Base-by-base conservation (phyloP, 1,140 invertebrate genomes). In the Nephila pilipes region DNA sequence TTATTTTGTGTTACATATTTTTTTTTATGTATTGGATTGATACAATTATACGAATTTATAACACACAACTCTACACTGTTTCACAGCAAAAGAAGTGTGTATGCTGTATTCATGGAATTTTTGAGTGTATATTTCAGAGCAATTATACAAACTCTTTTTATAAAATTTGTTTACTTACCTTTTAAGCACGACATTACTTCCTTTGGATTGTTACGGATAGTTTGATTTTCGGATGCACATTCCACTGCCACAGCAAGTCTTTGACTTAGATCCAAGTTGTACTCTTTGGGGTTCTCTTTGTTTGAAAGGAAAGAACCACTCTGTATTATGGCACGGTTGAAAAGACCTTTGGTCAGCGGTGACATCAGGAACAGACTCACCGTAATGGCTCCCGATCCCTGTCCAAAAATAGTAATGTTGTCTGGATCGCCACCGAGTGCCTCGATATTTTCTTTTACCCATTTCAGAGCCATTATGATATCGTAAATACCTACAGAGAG, bases 401-500 rank as follows among this genome's bases (percentile, higher is more conserved):
- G 95, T 5, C 96, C 96, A 94, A 96, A 95, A n/a, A 96, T 88
- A 14, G 95, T 95, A 29, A 96, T 95, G 32, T 94, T 94, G 25
- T 96, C 96, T 0, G 97, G 96, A 96, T 99, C 98, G 0, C 98
- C 98, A 38, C 97, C 97, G 95, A 98, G 98, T 1, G 97, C 96
- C 0, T 96, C 97, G 29, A 98, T 97, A 95, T 98, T 98, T 93
- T 96, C 96, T 75, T 97, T 96, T 65, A 98, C 96, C 97, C 97
- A 98, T 83, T 96, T 96, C 54, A 98, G 95, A 0, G 97, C 97
- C 95, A 97, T 97, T 12, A 97, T 96, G 58, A 97, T 96, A 95
- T 98, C 98, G 94, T 97, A 96, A 87, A 98, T 95, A 4, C 97
- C 97, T 93, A 97, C 96, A 95, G 46, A 4, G 12, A 46, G 12